Percentiles rank a stretch among this genome's conserved stretches.
Evolutionary conservation across 1,140 invertebrate genomes (phyloP).

Genomic region (Sarcophaga bullata): DNA sequence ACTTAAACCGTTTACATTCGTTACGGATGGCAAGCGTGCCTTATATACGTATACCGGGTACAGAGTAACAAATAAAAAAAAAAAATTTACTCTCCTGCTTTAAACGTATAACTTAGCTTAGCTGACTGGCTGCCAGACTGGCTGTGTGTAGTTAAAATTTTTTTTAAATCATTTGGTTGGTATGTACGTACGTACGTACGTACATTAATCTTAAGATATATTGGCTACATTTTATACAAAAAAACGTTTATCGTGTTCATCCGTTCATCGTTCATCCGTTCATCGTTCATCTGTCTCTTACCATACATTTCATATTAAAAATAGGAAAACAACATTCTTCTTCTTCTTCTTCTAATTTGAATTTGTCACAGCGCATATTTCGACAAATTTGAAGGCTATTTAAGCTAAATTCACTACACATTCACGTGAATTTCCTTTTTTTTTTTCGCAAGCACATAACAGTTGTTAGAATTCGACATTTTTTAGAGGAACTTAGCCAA

Average conservation of each 20-base stretch:
- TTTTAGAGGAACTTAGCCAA: background rate
- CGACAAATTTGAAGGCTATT: slow-evolving; percentile 6
- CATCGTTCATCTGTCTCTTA: background rate
- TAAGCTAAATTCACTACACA: background rate
- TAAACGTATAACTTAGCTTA: too few species aligned
- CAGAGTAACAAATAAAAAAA: too few species aligned
- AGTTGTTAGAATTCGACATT: background rate
- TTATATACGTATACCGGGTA: background rate
- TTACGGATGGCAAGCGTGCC: slow-evolving; percentile 22
- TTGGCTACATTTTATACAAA: background rate
- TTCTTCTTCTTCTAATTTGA: background rate
- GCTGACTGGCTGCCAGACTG: background rate
- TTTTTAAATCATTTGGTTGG: background rate
- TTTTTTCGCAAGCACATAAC: background rate
- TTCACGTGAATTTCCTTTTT: background rate
- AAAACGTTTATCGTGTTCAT: too few species aligned
- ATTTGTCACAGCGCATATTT: slow-evolving; percentile 24
- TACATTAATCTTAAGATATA: slow-evolving; percentile 9
- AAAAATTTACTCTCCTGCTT: too few species aligned
- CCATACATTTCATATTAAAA: background rate
- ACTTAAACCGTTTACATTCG: slow-evolving; percentile 16
- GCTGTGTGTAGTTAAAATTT: background rate
- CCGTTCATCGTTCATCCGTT: background rate
- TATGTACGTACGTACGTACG: background rate
- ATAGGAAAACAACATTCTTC: too few species aligned